A percentile compares a stretch with the other conserved stretches of the same genome.
phyloP scores from a whole-genome alignment of 2,113 vertebrate genomes.

The Electrona antarctica region DNA sequence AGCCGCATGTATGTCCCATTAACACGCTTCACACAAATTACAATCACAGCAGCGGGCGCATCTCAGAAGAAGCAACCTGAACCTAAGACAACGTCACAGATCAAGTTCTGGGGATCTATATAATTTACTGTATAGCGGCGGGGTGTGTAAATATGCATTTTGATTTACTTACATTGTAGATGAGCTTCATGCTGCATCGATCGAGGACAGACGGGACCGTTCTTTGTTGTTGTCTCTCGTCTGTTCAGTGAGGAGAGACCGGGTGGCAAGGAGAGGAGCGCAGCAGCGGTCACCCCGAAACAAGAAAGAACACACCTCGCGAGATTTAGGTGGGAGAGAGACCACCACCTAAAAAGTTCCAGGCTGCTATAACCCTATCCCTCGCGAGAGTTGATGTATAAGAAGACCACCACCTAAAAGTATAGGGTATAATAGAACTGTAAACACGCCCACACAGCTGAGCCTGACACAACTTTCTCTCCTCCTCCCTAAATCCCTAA shows the following conservation, averaged over 20 bases:
- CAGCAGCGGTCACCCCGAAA: neutral
- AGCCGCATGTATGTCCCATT: constrained; percentile 27
- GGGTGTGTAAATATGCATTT: neutral
- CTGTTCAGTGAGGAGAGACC: constrained; percentile 44
- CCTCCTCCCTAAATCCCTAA: too few relatives aligned
- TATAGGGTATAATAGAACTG: too few relatives aligned
- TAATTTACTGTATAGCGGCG: neutral
- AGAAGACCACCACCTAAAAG: too few relatives aligned
- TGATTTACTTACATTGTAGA: constrained; percentile 37
- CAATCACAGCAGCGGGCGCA: constrained; percentile 15
- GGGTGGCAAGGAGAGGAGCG: constrained; percentile 13
- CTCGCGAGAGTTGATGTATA: too few relatives aligned
- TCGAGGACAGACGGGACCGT: neutral
- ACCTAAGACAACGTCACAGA: neutral
- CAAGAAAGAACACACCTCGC: constrained; percentile 30
- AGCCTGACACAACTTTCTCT: too few relatives aligned
- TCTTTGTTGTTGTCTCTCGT: constrained; percentile 18
- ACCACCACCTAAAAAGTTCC: neutral
- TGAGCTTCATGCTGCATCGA: constrained; percentile 37
- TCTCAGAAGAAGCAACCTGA: constrained; percentile 9
- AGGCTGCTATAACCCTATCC: too few relatives aligned
- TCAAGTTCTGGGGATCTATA: too few relatives aligned
- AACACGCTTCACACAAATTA: constrained; percentile 4
- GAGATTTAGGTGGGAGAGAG: constrained; percentile 18
- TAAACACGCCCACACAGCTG: too few relatives aligned